These are phyloP conservation scores for Bradypodion ventrale DNA, from an alignment of 2,797 vertebrate species.

Conservation along the genomic window DNA sequence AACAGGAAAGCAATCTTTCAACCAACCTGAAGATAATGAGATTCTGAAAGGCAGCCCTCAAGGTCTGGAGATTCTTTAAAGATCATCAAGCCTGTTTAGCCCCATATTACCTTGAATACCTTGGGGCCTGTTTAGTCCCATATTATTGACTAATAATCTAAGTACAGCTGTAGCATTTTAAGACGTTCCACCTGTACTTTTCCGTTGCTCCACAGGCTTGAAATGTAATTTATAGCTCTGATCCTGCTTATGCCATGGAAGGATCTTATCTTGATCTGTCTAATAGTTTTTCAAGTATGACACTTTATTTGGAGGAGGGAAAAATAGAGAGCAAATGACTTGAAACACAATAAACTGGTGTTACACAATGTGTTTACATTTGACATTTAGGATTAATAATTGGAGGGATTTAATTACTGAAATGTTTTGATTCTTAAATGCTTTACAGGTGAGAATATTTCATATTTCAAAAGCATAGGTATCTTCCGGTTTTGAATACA, in stretches of 20 bases:
- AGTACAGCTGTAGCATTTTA: constrained; percentile 16
- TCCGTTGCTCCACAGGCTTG: constrained; percentile 29
- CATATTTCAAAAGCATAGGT: neutral
- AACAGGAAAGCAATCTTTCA: constrained; percentile 38
- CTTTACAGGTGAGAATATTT: neutral
- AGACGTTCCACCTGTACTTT: constrained; percentile 33
- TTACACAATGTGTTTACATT: constrained; percentile 43
- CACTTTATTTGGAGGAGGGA: constrained; percentile 37
- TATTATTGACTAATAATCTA: constrained; percentile 24
- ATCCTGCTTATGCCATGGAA: constrained; percentile 34
- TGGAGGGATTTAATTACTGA: constrained; percentile 4
- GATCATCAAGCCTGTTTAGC: constrained; percentile 41
- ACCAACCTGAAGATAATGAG: constrained; percentile 23
- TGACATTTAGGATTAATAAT: constrained; percentile 23
- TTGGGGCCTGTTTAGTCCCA: constrained; percentile 38
- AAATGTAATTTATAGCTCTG: constrained; percentile 32
- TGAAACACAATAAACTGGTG: constrained; percentile 3
- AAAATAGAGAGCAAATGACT: constrained; percentile 24
- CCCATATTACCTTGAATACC: too few species aligned
- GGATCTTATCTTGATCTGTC: constrained; percentile 43
- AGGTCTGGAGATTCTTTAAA: constrained; percentile 37
- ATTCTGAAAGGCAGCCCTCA: constrained; percentile 26
- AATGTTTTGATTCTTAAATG: constrained; percentile 5
- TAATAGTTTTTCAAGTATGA: constrained; percentile 50
- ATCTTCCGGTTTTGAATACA: neutral